phyloP scores from a whole-genome alignment of 2,888 invertebrate species.

The Drosophila tripunctata region DNA sequence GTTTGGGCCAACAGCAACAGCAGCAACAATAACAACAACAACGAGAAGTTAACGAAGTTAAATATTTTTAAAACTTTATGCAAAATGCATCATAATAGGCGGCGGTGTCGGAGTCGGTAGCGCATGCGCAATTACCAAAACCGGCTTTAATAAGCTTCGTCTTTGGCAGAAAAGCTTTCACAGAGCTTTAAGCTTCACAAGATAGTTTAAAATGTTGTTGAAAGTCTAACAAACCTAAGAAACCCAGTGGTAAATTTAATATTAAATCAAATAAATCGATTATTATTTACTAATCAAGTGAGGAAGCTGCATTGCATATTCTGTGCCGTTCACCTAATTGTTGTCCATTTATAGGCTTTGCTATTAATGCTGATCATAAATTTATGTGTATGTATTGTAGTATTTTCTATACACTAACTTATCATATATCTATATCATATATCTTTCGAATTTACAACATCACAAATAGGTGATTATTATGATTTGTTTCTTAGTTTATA shows the following conservation, averaged over 20 bases:
- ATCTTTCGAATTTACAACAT: too few relatives aligned
- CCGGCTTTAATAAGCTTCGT: constrained; percentile 43
- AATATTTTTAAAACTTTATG: constrained; percentile 49
- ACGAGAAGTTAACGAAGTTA: constrained; percentile 2
- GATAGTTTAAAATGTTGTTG: background rate
- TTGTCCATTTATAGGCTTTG: too few relatives aligned
- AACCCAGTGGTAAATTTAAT: background rate
- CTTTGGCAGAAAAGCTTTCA: constrained; percentile 5
- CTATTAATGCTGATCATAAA: too few relatives aligned
- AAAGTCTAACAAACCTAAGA: background rate
- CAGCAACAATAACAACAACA: constrained; percentile 4
- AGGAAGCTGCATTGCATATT: too few relatives aligned
- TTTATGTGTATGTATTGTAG: too few relatives aligned
- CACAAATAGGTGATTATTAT: too few relatives aligned
- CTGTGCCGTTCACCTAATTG: too few relatives aligned
- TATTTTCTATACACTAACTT: too few relatives aligned
- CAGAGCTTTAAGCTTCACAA: background rate
- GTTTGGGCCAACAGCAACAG: constrained; percentile 3
- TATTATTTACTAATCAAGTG: too few relatives aligned
- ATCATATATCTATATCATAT: too few relatives aligned
- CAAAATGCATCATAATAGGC: constrained; percentile 56
- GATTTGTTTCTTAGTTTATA: too few relatives aligned
- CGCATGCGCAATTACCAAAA: constrained; percentile 64
- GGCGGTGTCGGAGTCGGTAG: constrained; percentile 18
- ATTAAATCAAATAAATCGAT: background rate